Conservation (phyloP, 2,113 vertebrate genomes). For the Alligator sinensis region DNA sequence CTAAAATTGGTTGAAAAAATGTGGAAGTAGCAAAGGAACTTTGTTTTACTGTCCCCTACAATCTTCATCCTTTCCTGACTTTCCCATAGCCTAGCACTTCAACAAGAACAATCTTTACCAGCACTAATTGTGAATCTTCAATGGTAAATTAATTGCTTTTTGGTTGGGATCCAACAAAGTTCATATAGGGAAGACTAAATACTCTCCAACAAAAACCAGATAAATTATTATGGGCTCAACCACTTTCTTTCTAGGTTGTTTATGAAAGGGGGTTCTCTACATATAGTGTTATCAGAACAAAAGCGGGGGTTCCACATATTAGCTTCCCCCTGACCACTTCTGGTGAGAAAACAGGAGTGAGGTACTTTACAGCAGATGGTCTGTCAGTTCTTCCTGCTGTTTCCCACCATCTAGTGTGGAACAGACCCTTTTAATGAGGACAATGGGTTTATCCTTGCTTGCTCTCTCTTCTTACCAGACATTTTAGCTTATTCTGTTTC, state of each 20-base stretch:
- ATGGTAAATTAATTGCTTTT: fast-evolving
- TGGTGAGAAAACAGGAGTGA: neutral
- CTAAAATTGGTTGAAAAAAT: neutral
- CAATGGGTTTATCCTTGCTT: fast-evolving
- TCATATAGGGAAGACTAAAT: no score
- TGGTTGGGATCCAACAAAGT: neutral
- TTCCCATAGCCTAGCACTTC: neutral
- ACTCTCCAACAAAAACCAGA: no score
- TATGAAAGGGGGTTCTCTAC: neutral
- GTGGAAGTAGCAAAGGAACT: neutral
- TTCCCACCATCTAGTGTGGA: neutral
- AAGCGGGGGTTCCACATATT: fast-evolving
- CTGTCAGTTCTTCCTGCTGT: fast-evolving
- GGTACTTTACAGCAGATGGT: neutral
- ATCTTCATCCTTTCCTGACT: fast-evolving
- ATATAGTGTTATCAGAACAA: neutral
- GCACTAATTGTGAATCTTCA: neutral
- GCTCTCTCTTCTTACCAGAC: neutral
- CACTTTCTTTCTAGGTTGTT: neutral
- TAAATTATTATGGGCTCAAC: neutral
- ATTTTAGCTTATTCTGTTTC: neutral
- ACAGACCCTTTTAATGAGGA: neutral
- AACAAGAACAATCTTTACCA: neutral
- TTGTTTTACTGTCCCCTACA: neutral
- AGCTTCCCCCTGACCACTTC: neutral